A percentile compares a stretch with the other conserved stretches of the same genome.
Conservation (phyloP, 2,888 invertebrate genomes). For the Euproctis similis region DNA sequence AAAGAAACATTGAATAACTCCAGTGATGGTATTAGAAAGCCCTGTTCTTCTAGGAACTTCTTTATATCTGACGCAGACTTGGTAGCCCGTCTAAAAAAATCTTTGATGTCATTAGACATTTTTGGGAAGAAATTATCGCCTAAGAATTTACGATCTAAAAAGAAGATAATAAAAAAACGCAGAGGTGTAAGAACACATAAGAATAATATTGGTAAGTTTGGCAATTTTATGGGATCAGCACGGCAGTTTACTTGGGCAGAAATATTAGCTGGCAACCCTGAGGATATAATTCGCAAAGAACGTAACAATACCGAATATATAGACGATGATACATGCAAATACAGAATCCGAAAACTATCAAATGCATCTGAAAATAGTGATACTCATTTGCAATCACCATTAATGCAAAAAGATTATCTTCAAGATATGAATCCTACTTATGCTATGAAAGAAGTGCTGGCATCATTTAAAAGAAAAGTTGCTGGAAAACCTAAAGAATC, state of each 20-base stretch:
- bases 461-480: constrained; percentile 75
- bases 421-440: constrained; percentile 78
- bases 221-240: constrained; percentile 69
- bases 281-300: constrained; percentile 75
- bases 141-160: constrained; percentile 79
- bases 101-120: constrained; percentile 66
- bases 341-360: constrained; percentile 61
- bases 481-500: constrained; percentile 44
- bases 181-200: constrained; percentile 58
- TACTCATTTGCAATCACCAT: constrained; percentile 46
- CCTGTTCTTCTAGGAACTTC: constrained; percentile 64
- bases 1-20: constrained; percentile 61
- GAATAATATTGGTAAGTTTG: constrained; percentile 68
- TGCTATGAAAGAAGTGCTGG: constrained; percentile 81
- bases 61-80: constrained; percentile 67
- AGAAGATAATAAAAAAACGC: constrained; percentile 62
- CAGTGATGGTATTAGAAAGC: constrained; percentile 63
- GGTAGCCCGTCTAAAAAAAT: constrained; percentile 61
- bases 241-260: constrained; percentile 80
- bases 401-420: constrained; percentile 64
- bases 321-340: constrained; percentile 58
- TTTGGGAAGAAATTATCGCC: constrained; percentile 74
- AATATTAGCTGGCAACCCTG: constrained; percentile 79
- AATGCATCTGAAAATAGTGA: constrained; percentile 53
- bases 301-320: constrained; percentile 41